Percentiles rank a stretch among this genome's conserved stretches.
phyloP scores from a whole-genome alignment of 2,797 vertebrate genomes.

The Fistularia tabacaria region DNA sequence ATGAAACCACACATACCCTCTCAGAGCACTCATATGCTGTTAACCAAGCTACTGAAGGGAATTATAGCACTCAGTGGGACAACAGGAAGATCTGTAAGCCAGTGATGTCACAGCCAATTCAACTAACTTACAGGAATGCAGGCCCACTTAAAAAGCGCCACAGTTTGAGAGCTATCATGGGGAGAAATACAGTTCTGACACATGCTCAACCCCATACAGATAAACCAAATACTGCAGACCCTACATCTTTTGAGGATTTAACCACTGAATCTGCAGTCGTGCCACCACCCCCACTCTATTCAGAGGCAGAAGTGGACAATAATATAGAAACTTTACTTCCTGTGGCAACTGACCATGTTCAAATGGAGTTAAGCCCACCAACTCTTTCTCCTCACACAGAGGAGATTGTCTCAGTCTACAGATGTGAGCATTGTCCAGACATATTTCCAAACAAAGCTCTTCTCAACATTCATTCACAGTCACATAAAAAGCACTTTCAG shows the following conservation, averaged over 20 bases:
- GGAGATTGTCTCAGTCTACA: slow-evolving; percentile 74
- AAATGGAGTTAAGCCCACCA: slow-evolving; percentile 63
- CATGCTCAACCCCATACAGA: slow-evolving; percentile 48
- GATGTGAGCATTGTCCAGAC: slow-evolving; percentile 83
- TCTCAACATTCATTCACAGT: slow-evolving; percentile 82
- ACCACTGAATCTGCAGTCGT: slow-evolving; percentile 26
- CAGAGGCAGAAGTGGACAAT: slow-evolving; percentile 53
- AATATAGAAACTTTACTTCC: slow-evolving; percentile 33
- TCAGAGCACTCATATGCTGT: slow-evolving; percentile 96
- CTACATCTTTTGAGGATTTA: slow-evolving; percentile 35
- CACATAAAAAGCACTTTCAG: slow-evolving; percentile 84
- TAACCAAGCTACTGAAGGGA: slow-evolving; percentile 66
- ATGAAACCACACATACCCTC: slow-evolving; percentile 82
- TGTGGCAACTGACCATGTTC: slow-evolving; percentile 35
- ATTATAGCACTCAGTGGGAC: slow-evolving; percentile 54
- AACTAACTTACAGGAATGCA: slow-evolving; percentile 60
- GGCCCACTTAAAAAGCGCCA: slow-evolving; percentile 81
- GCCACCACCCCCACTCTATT: slow-evolving; percentile 54
- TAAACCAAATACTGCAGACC: slow-evolving; percentile 36
- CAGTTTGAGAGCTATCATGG: slow-evolving; percentile 55
- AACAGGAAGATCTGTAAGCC: slow-evolving; percentile 55
- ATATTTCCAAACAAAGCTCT: slow-evolving; percentile 81
- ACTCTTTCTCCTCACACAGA: slow-evolving; percentile 67
- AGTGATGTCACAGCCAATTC: slow-evolving; percentile 57
- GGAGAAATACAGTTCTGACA: slow-evolving; percentile 45